Evolutionary conservation across 2,888 invertebrate genomes (phyloP).

Genomic region (Neria commutata): DNA sequence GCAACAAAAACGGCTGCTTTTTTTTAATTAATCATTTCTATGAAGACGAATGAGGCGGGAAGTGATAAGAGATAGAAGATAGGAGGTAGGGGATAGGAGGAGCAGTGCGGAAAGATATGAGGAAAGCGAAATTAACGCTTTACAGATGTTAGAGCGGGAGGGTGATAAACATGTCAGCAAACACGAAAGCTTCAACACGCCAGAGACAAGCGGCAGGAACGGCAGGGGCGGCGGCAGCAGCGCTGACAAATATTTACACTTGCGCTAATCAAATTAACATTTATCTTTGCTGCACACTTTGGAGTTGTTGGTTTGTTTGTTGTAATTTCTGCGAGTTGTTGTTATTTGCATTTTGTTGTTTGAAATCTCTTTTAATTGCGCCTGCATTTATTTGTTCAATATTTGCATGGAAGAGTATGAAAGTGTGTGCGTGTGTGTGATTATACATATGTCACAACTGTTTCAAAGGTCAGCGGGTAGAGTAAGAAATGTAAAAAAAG

Average conservation of each 20-base stretch:
- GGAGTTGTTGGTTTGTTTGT: background rate
- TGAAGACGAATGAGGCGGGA: background rate
- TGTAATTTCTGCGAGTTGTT: too few relatives aligned
- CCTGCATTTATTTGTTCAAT: background rate
- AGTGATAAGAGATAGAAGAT: background rate
- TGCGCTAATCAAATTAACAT: constrained; percentile 52
- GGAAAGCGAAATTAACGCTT: too few relatives aligned
- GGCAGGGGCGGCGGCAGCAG: background rate
- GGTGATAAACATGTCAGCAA: background rate
- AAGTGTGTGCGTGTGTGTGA: too few relatives aligned
- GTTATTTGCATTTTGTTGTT: too few relatives aligned
- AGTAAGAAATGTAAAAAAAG: too few relatives aligned
- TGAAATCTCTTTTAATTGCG: background rate
- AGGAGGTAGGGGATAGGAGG: background rate
- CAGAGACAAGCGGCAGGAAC: background rate
- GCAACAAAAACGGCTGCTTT: background rate
- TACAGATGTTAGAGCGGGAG: too few relatives aligned
- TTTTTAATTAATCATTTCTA: constrained; percentile 1
- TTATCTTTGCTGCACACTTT: constrained; percentile 39
- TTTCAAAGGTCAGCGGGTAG: too few relatives aligned
- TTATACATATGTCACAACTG: too few relatives aligned
- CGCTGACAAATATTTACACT: constrained; percentile 33
- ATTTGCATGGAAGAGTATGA: too few relatives aligned
- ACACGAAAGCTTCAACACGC: too few relatives aligned
- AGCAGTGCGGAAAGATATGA: too few relatives aligned